Percentiles rank a stretch among this genome's conserved stretches.
Evolutionary conservation across 2,888 invertebrate genomes (phyloP).

Genomic region (Dasysyrphus tricinctus): DNA sequence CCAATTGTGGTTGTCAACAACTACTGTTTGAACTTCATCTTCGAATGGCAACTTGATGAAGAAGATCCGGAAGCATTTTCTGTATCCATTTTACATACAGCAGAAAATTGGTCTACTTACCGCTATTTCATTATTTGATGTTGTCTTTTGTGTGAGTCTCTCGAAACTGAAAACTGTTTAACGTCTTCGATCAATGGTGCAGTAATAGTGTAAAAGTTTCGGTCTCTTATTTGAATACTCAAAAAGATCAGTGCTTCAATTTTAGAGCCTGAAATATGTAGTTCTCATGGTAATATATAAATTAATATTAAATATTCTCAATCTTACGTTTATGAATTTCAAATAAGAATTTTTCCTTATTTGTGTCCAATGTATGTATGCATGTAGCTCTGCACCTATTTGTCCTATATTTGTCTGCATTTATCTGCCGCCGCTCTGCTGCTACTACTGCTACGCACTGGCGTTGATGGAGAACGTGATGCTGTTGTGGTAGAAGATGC

Average conservation of each 20-base stretch:
- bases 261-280: constrained; percentile 78
- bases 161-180: constrained; percentile 51
- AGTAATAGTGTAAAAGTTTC: constrained; percentile 76
- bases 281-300: neutral
- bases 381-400: constrained; percentile 80
- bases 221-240: constrained; percentile 78
- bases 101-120: constrained; percentile 22
- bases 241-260: constrained; percentile 80
- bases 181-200: constrained; percentile 55
- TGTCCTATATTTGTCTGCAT: constrained; percentile 78
- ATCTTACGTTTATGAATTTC: constrained; percentile 75
- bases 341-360: constrained; percentile 79
- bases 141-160: constrained; percentile 27
- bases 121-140: constrained; percentile 61
- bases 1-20: constrained; percentile 86
- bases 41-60: constrained; percentile 53
- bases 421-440: constrained; percentile 22
- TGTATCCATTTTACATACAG: constrained; percentile 82
- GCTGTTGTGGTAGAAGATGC: constrained; percentile 44
- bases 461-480: constrained; percentile 52
- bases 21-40: constrained; percentile 84
- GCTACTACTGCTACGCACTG: constrained; percentile 50
- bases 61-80: constrained; percentile 78
- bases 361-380: too few relatives aligned
- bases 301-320: neutral